phyloP scores from a whole-genome alignment of 2,888 invertebrate genomes.

The Cantharis nigra region DNA sequence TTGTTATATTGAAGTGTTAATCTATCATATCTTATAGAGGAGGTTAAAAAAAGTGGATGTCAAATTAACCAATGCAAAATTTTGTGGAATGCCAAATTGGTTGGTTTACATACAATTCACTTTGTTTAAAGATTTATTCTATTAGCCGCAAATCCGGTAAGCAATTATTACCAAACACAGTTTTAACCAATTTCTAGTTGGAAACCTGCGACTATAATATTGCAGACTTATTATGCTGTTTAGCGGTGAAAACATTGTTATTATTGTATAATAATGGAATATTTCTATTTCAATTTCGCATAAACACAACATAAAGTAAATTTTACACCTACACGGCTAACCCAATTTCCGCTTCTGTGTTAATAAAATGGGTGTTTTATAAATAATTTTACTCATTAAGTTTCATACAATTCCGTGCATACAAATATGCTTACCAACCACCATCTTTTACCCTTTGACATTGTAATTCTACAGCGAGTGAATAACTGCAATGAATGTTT shows the following conservation, averaged over 20 bases:
- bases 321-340: not conserved
- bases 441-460: not conserved
- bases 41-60: too few relatives aligned
- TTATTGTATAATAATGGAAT: not conserved
- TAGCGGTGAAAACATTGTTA: not conserved
- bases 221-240: not conserved
- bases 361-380: not conserved
- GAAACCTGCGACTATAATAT: not conserved
- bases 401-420: not conserved
- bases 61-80: not conserved
- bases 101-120: not conserved
- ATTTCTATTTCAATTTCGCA: not conserved
- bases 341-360: not conserved
- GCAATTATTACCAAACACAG: not conserved
- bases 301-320: not conserved
- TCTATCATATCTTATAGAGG: too few relatives aligned
- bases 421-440: not conserved
- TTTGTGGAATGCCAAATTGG: not conserved
- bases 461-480: not conserved
- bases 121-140: not conserved
- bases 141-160: not conserved
- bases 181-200: not conserved
- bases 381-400: not conserved
- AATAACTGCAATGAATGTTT: not conserved
- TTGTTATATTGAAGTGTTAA: too few relatives aligned